Percentiles rank a stretch among this genome's conserved stretches.
These are phyloP conservation scores for Dendrolimus houi DNA, from an alignment of 2,888 invertebrate genomes.

Conservation along the genomic window DNA sequence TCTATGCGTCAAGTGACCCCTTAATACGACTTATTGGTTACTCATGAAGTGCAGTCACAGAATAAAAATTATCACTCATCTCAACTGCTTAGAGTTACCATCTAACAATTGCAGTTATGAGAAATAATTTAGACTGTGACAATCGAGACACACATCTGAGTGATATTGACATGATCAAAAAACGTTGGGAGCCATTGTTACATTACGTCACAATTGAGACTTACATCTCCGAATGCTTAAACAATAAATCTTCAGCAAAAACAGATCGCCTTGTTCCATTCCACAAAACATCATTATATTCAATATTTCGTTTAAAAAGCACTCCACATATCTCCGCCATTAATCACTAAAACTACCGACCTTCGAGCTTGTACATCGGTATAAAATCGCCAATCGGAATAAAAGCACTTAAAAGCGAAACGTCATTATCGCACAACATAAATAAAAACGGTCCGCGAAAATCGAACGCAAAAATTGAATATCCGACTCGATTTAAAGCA, in stretches of 20 bases:
- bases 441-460: conserved; percentile 58
- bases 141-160: conserved; percentile 9
- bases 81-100: conserved; percentile 5
- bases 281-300: conserved; percentile 73
- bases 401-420: conserved; percentile 75
- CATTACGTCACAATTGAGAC: conserved; percentile 41
- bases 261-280: conserved; percentile 44
- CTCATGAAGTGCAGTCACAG: conserved; percentile 55
- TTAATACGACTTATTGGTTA: conserved; percentile 69
- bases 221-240: conserved; percentile 33
- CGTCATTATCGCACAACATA: conserved; percentile 76
- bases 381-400: conserved; percentile 76
- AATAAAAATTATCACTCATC: not conserved
- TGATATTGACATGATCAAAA: conserved; percentile 5
- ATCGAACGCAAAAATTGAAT: conserved; percentile 76
- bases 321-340: conserved; percentile 72
- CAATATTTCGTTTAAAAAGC: conserved; percentile 75
- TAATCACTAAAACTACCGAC: conserved; percentile 75
- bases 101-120: not conserved
- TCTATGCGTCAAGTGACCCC: conserved; percentile 66
- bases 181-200: conserved; percentile 8
- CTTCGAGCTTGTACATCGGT: conserved; percentile 72
- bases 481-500: conserved; percentile 73
- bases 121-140: not conserved
- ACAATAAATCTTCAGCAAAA: conserved; percentile 35